Evolutionary conservation across 2,113 vertebrate genomes (phyloP).

Genomic region (Galeopterus variegatus): DNA sequence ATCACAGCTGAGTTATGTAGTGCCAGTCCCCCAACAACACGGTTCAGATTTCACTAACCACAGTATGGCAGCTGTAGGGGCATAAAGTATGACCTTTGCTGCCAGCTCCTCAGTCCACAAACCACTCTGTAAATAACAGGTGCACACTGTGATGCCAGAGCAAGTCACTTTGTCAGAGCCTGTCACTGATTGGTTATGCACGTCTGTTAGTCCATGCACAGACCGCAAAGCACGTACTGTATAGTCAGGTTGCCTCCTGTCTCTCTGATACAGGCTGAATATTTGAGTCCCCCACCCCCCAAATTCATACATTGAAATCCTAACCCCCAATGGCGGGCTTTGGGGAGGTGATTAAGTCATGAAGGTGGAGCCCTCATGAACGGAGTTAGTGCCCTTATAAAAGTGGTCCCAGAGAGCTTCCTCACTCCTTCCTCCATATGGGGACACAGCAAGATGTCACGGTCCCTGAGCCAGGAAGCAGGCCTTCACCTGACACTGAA

Average conservation of each 20-base stretch:
- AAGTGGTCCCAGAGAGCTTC: background rate
- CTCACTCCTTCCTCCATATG: background rate
- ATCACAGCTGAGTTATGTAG: fast-evolving
- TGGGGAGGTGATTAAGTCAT: background rate
- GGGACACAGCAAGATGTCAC: background rate
- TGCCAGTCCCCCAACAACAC: fast-evolving
- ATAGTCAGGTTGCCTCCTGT: background rate
- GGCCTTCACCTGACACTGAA: fast-evolving
- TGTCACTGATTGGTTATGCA: fast-evolving
- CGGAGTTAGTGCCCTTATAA: too few relatives aligned
- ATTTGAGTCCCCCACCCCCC: background rate
- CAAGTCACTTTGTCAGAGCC: fast-evolving
- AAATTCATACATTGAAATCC: background rate
- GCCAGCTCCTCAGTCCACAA: fast-evolving
- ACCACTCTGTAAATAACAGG: background rate
- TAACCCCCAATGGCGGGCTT: background rate
- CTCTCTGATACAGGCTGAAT: background rate
- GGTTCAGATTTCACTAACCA: background rate
- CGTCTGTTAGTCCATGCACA: background rate
- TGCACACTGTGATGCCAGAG: fast-evolving
- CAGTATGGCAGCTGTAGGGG: fast-evolving
- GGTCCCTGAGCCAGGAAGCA: background rate
- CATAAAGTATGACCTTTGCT: fast-evolving
- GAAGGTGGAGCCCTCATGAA: background rate
- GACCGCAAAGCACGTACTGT: fast-evolving